Evolutionary conservation across 2,888 invertebrate genomes (phyloP), one percentile per base, ranked within the genome.

Genomic region (Leptinotarsa juncta): DNA sequence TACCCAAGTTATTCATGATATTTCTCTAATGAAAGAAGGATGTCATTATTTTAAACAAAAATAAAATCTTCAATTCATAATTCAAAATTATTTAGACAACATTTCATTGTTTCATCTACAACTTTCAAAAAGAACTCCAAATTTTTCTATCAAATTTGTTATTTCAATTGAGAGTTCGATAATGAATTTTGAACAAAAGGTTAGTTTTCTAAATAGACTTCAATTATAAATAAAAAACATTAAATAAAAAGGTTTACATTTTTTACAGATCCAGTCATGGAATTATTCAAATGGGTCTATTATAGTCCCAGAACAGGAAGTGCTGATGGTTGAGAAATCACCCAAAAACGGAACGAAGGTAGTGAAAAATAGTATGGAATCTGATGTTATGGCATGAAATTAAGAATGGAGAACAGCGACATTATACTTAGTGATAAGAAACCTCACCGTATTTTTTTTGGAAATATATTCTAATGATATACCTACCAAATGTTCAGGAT

Each of bases 211-310:
- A n/a, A 3, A 60, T 51, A 68, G 10, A 42, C 42, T 42, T 42
- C 51, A 51, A 51, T 51, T 51, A 15, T 51, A 51, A 51, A 51
- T 51, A 16, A 16, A 16, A 51, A 51, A 51, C 12, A 10, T 10
- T 42, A 4, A 16, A 51, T 51, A 7, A 15, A 5, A 51, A 51
- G 16, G 51, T 51, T 51, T 51, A 15, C n/a, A 20, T 55, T 67
- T 20, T 68, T 71, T 81, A 55, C 72, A 87, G 87, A 85, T 87
- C 73, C 90, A 90, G 79, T 81, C 89, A 4, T 90, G 90, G 90
- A 90, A 90, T 81, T 89, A 90, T 83, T 85, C 88, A 0, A 87
- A 88, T 48, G 82, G 82, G 18, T 73, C 77, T 0, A 80, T 75
- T 50, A 81, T 74, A 26, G 81, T 78, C 1, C 85, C 85, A 65